phyloP scores from a whole-genome alignment of 2,797 vertebrate genomes.

The Ammospiza maritima region DNA sequence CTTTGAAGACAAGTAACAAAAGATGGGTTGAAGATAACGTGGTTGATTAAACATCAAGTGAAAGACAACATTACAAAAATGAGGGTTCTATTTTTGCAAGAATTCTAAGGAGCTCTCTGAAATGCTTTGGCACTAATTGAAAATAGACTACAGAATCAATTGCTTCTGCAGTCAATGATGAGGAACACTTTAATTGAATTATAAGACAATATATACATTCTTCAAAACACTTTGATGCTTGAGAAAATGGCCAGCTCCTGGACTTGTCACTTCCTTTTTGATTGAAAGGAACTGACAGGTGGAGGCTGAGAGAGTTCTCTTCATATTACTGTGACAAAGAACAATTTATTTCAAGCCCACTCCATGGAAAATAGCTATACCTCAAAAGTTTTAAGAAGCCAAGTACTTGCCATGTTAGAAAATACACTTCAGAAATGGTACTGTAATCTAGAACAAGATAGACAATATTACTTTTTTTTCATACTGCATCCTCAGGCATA shows the following conservation, averaged over 20 bases:
- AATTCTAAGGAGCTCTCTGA: conserved; percentile 44
- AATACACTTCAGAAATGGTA: not conserved
- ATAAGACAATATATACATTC: conserved; percentile 48
- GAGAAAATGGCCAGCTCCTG: not conserved
- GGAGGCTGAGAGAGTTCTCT: not conserved
- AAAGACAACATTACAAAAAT: conserved; percentile 48
- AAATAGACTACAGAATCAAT: conserved; percentile 53
- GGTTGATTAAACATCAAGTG: conserved; percentile 29
- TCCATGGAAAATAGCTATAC: not conserved
- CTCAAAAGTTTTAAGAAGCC: not conserved
- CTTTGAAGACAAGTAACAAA: conserved; percentile 2
- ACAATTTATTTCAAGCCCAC: not conserved
- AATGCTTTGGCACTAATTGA: conserved; percentile 44
- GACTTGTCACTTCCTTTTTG: not conserved
- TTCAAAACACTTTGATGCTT: conserved; percentile 43
- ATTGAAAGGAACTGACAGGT: not conserved
- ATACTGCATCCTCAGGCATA: not conserved
- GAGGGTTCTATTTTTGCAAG: conserved; percentile 3
- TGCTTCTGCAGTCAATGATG: conserved; percentile 44
- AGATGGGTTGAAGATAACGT: conserved; percentile 6
- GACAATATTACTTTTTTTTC: not conserved
- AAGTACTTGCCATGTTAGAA: not conserved
- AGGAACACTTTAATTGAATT: conserved; percentile 66
- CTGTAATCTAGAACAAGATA: not conserved
- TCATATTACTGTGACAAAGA: not conserved